These are phyloP conservation scores for Sander lucioperca DNA, from an alignment of 2,113 vertebrate species.

Conservation along the genomic window DNA sequence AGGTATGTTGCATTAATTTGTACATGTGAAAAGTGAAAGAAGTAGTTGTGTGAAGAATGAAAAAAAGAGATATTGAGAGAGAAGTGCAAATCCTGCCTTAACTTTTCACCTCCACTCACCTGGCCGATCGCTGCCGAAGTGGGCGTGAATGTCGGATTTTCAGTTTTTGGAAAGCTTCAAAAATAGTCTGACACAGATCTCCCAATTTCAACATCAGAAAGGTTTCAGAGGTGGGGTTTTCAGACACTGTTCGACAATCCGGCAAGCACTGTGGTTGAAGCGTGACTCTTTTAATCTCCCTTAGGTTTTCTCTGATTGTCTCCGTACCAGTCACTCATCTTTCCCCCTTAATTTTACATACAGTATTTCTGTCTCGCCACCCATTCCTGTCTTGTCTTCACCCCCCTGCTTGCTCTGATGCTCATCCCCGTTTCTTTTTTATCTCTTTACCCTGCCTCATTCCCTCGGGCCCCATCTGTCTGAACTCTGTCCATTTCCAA, in stretches of 20 bases:
- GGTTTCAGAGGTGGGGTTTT: not conserved
- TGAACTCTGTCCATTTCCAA: constrained; percentile 77
- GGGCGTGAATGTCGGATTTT: not conserved
- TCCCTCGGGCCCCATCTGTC: constrained; percentile 72
- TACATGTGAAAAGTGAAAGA: not conserved
- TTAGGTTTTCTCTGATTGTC: constrained; percentile 38
- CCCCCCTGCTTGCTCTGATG: constrained; percentile 43
- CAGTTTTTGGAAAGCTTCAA: constrained; percentile 1
- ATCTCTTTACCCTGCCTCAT: constrained; percentile 60
- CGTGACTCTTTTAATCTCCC: constrained; percentile 46
- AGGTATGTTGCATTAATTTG: not conserved
- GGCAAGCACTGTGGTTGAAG: constrained; percentile 15
- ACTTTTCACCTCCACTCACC: not conserved
- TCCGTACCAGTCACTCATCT: constrained; percentile 39
- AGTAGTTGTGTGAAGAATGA: too few species aligned
- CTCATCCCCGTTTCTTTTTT: constrained; percentile 44
- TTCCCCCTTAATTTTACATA: constrained; percentile 46
- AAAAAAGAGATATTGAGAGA: not conserved
- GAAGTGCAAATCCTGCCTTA: not conserved
- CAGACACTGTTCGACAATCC: constrained; percentile 9
- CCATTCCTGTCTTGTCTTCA: constrained; percentile 25
- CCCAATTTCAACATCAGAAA: not conserved
- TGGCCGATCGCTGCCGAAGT: not conserved
- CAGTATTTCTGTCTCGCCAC: constrained; percentile 37
- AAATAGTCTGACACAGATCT: not conserved